Evolutionary conservation across 2,888 invertebrate genomes (phyloP).

Genomic region (Pristionchus mayeri): DNA sequence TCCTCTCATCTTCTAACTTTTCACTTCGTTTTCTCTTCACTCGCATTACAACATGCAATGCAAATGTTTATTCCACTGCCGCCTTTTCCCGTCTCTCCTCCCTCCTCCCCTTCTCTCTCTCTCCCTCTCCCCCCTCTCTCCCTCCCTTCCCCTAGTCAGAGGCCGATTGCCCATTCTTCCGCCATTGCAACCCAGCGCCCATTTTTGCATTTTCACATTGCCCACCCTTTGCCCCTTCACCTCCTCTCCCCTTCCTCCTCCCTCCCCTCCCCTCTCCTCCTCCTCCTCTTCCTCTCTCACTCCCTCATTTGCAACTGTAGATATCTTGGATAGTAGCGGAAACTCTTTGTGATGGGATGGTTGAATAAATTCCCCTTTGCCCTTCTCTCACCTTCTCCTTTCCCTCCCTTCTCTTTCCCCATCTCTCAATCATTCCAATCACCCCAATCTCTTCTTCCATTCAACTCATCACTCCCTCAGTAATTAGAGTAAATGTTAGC

Average conservation of each 20-base stretch:
- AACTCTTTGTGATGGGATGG: background rate
- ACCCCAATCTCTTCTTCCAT: slow-evolving; percentile 24
- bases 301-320: background rate
- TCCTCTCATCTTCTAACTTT: slow-evolving; percentile 40
- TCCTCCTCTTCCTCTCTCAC: background rate
- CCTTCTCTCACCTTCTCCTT: background rate
- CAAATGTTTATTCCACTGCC: slow-evolving; percentile 34
- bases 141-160: slow-evolving; percentile 28
- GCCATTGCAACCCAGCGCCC: slow-evolving; percentile 34
- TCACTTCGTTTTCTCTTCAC: slow-evolving; percentile 44
- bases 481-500: slow-evolving; percentile 45
- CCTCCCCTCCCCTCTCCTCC: background rate
- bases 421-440: slow-evolving; percentile 36
- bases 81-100: slow-evolving; percentile 35
- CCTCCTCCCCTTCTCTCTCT: background rate
- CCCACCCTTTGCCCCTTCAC: background rate
- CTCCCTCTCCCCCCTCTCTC: background rate
- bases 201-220: slow-evolving; percentile 25
- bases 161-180: slow-evolving; percentile 39
- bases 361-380: slow-evolving; percentile 28
- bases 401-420: background rate
- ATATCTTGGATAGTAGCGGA: background rate
- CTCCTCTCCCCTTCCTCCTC: background rate
- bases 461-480: slow-evolving; percentile 1
- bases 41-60: slow-evolving; percentile 35